phyloP scores from a whole-genome alignment of 2,113 vertebrate genomes.

The Calyptomena viridis region DNA sequence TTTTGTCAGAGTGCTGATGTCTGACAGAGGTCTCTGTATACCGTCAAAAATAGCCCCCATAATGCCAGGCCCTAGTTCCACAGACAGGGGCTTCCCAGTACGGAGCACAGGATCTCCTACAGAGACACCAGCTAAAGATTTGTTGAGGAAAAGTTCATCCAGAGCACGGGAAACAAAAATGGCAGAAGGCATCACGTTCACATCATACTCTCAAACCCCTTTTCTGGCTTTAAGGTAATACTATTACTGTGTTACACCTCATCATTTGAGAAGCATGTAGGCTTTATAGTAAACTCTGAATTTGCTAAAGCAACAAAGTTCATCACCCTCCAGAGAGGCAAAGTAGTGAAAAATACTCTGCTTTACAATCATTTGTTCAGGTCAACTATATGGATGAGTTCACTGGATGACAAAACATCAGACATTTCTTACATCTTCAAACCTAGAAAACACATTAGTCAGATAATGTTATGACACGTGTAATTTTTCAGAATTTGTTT shows the following conservation, averaged over 20 bases:
- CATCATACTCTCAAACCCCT: background rate
- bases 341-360: background rate
- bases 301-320: background rate
- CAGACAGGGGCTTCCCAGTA: conserved; percentile 94
- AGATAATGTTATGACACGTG: background rate
- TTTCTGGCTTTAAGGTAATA: background rate
- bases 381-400: background rate
- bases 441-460: background rate
- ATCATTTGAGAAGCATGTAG: background rate
- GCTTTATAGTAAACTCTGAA: background rate
- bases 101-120: conserved; percentile 96
- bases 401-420: background rate
- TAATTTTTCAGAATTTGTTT: background rate
- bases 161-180: background rate
- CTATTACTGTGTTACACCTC: background rate
- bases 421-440: background rate
- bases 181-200: background rate
- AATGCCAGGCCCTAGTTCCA: conserved; percentile 94
- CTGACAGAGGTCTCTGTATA: conserved; percentile 93
- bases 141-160: conserved; percentile 80
- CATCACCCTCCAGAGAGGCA: background rate
- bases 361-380: background rate
- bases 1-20: conserved; percentile 90
- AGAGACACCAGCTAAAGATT: conserved; percentile 86
- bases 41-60: conserved; percentile 99